Conservation (phyloP, 2,113 vertebrate species). For the Gopherus flavomarginatus region DNA sequence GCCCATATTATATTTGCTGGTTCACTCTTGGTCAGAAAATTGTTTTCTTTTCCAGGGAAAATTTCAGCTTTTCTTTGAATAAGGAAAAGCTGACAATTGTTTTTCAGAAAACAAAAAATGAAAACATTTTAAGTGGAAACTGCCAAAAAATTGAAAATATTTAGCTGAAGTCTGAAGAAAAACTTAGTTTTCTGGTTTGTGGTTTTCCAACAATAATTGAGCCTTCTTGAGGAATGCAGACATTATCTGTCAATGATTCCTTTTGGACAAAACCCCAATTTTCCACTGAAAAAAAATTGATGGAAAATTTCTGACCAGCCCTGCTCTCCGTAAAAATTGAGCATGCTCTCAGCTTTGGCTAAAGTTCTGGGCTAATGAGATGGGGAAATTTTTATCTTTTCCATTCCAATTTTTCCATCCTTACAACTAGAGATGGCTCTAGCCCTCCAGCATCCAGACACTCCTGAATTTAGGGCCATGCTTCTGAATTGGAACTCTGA, state of each 20-base stretch:
- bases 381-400: neutral
- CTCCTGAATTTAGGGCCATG: rapidly evolving
- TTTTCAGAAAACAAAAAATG: neutral
- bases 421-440: neutral
- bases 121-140: neutral
- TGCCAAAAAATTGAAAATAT: neutral
- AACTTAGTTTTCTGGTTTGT: neutral
- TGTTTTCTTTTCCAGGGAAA: neutral
- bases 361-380: neutral
- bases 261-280: neutral
- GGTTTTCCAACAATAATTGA: neutral
- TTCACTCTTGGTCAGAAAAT: neutral
- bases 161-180: neutral
- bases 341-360: neutral
- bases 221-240: neutral
- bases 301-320: neutral
- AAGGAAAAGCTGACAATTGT: neutral
- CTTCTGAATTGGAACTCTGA: neutral
- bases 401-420: rapidly evolving
- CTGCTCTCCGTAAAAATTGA: neutral
- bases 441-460: neutral
- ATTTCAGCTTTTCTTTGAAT: neutral
- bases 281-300: neutral
- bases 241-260: neutral
- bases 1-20: neutral